Evolutionary conservation across 2,113 vertebrate species (phyloP), one percentile per base, ranked within the genome.

Genomic region (Forbesichthys agassizii): DNA sequence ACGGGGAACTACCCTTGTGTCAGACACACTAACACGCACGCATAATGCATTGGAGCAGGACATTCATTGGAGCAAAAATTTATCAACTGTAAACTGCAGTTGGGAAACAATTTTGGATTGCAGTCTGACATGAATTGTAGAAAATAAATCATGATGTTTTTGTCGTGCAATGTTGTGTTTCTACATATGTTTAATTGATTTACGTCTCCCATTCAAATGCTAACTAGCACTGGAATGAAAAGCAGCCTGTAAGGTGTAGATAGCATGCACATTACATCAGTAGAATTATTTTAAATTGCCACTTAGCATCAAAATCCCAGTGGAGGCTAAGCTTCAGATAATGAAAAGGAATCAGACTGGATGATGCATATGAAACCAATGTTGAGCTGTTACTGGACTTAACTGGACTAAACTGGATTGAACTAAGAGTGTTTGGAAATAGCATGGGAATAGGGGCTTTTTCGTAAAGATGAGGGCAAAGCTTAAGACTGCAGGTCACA

Each of bases 381-480:
- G 54, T 47, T 70, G 33, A 59, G 55, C 71, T 63, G 36, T 60
- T 11, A 52, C 55, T 12, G 8, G 18, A 42, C 3, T 6, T 11
- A 18, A 18, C 61, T 64, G 61, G 13, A 46, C 33, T 14, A 57
- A 16, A 48, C 14, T 18, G 65, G 49, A 57, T 52, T 47, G 66
- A 20, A 36, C 27, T 20, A 48, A 62, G 14, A 9, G 60, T 63
- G 73, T 64, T 55, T 18, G 27, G 57, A 61, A 51, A 68, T 65
- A 63, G 70, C 84, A 69, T 88, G 89, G 81, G 86, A 89, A 88
- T 12, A 12, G 8, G 3, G 33, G 48, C 33, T 27, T 11, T 68
- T 20, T 69, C 77, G 8, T 57, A 10, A 66, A 20, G 58, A 64
- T 72, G 13, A 58, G 69, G 74, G 69, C 16, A 42, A 27, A 63